phyloP scores from a whole-genome alignment of 2,797 vertebrate species.

The Poliocrania exsul region DNA sequence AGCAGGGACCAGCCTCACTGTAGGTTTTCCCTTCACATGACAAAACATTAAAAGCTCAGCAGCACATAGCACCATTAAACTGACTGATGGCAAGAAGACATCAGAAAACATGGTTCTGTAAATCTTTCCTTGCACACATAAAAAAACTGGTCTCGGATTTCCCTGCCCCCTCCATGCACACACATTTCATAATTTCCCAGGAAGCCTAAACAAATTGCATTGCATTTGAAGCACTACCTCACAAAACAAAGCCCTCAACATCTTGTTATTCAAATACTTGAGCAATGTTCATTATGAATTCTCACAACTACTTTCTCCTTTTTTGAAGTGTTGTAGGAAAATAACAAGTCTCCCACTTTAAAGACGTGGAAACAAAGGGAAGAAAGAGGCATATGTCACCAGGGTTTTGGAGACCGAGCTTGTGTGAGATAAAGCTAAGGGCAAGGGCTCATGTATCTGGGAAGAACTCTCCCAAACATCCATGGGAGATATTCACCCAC shows the following conservation, averaged over 20 bases:
- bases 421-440: not conserved
- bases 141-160: slow-evolving; percentile 11
- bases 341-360: not conserved
- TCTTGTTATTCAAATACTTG: not conserved
- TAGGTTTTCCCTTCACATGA: not conserved
- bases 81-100: slow-evolving; percentile 27
- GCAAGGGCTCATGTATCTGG: not conserved
- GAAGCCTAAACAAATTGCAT: slow-evolving; percentile 21
- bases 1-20: not conserved
- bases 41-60: slow-evolving; percentile 13
- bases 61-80: slow-evolving; percentile 25
- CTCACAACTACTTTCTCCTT: not conserved
- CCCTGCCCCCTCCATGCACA: not conserved
- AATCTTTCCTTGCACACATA: slow-evolving; percentile 2
- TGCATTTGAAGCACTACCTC: not conserved
- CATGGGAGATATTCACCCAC: slow-evolving; percentile 3
- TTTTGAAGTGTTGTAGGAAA: not conserved
- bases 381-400: slow-evolving; percentile 16
- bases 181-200: not conserved
- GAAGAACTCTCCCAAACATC: slow-evolving; percentile 24
- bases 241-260: not conserved
- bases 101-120: slow-evolving; percentile 6
- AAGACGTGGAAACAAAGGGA: slow-evolving; percentile 1
- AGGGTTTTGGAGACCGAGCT: not conserved
- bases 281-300: not conserved